These are phyloP conservation scores for Spermophilus dauricus DNA, from an alignment of 2,113 vertebrate genomes.

Conservation along the genomic window DNA sequence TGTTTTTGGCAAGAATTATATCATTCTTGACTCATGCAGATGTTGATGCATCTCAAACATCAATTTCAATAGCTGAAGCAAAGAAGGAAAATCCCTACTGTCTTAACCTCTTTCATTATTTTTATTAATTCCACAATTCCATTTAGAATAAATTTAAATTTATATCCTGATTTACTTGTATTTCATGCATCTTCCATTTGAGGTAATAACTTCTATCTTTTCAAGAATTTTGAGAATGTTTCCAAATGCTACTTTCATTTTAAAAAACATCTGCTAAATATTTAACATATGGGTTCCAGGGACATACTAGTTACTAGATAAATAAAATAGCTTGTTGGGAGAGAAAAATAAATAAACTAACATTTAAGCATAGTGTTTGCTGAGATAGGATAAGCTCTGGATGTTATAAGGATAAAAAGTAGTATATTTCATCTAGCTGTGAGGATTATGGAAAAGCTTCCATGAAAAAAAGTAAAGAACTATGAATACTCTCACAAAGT, in stretches of 20 bases:
- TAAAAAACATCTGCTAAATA: constrained; percentile 17
- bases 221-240: constrained; percentile 15
- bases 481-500: neutral
- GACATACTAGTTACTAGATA: constrained; percentile 17
- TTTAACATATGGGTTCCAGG: neutral
- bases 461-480: neutral
- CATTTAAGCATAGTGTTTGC: neutral
- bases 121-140: neutral
- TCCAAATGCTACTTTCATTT: constrained; percentile 39
- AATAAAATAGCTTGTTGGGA: constrained; percentile 25
- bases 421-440: neutral
- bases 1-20: neutral
- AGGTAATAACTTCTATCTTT: constrained; percentile 24
- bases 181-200: neutral
- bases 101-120: neutral
- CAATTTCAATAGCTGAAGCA: neutral
- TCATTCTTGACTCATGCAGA: neutral
- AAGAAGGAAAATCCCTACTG: neutral
- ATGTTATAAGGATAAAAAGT: neutral
- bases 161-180: neutral
- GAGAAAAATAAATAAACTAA: constrained; percentile 62
- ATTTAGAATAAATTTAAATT: constrained; percentile 49
- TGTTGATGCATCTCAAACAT: neutral
- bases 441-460: neutral
- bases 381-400: neutral